Evolutionary conservation across 2,888 invertebrate genomes (phyloP).

Genomic region (Agriopis leucophaearia): DNA sequence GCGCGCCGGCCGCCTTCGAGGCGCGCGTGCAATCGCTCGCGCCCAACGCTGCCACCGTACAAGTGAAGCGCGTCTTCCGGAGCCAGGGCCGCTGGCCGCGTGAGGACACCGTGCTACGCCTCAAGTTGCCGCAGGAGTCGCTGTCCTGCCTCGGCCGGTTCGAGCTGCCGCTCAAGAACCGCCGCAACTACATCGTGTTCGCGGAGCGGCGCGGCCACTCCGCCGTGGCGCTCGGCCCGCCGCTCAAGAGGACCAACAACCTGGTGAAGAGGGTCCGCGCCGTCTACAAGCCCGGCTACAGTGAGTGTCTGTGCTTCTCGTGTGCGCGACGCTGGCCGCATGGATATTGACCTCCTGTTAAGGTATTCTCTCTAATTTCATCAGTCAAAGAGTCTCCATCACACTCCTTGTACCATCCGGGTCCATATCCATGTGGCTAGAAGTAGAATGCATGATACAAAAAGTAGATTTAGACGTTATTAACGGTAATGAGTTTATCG

Average conservation of each 20-base stretch:
- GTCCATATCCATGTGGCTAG: conserved; percentile 59
- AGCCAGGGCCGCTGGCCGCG: conserved; percentile 79
- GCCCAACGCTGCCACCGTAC: conserved; percentile 77
- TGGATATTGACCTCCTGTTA: conserved; percentile 51
- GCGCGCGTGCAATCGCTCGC: conserved; percentile 80
- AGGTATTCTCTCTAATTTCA: conserved; percentile 34
- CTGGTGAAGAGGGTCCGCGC: conserved; percentile 79
- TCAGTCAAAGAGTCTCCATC: neutral
- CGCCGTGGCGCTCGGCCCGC: conserved; percentile 81
- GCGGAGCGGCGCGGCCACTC: conserved; percentile 79
- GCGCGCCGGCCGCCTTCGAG: conserved; percentile 83
- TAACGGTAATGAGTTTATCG: conserved; percentile 45
- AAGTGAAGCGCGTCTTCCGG: conserved; percentile 75
- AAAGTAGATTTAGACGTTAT: conserved; percentile 38
- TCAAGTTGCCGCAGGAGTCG: conserved; percentile 68
- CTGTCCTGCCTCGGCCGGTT: conserved; percentile 77
- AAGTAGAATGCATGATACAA: conserved; percentile 22
- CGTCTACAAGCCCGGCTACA: conserved; percentile 82
- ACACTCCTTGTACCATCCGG: neutral
- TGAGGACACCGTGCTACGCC: conserved; percentile 72
- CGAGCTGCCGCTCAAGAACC: conserved; percentile 79
- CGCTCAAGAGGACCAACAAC: conserved; percentile 76
- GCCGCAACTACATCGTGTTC: conserved; percentile 82
- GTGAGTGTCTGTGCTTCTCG: conserved; percentile 70
- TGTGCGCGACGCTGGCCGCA: conserved; percentile 51